Evolutionary conservation across 2,113 vertebrate species (phyloP).

Genomic region (Struthio camelus): DNA sequence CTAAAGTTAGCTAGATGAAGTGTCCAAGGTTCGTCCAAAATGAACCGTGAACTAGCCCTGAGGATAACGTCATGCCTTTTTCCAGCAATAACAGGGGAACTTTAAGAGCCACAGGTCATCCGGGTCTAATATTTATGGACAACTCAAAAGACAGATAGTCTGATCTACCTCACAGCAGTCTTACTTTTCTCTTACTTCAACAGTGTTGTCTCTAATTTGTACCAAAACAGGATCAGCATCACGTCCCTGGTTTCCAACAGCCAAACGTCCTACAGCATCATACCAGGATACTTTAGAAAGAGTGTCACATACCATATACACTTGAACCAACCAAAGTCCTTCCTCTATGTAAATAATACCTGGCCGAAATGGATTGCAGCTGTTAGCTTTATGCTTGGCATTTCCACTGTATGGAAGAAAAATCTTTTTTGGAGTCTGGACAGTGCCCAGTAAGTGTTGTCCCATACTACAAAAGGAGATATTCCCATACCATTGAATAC

Average conservation of each 20-base stretch:
- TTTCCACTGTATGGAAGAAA: background rate
- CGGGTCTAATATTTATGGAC: background rate
- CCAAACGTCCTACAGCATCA: background rate
- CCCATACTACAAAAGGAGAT: background rate
- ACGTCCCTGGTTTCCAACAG: background rate
- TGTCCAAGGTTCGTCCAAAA: background rate
- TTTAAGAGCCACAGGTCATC: background rate
- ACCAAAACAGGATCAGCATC: background rate
- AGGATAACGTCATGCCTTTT: background rate
- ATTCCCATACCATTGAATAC: background rate
- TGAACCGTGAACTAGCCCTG: background rate
- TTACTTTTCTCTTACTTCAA: background rate
- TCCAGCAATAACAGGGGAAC: background rate
- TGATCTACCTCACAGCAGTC: background rate
- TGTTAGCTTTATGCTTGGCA: background rate
- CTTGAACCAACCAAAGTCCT: background rate
- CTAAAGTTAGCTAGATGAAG: background rate
- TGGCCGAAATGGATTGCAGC: background rate
- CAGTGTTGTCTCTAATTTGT: background rate
- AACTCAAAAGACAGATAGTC: background rate
- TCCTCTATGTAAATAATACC: background rate
- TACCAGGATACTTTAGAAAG: background rate
- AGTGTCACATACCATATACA: background rate
- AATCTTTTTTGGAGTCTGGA: background rate
- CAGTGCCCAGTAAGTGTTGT: accelerated